Evolutionary conservation across 2,113 vertebrate species (phyloP), one percentile per base, ranked within the genome.

Genomic region (Festucalex cinctus): DNA sequence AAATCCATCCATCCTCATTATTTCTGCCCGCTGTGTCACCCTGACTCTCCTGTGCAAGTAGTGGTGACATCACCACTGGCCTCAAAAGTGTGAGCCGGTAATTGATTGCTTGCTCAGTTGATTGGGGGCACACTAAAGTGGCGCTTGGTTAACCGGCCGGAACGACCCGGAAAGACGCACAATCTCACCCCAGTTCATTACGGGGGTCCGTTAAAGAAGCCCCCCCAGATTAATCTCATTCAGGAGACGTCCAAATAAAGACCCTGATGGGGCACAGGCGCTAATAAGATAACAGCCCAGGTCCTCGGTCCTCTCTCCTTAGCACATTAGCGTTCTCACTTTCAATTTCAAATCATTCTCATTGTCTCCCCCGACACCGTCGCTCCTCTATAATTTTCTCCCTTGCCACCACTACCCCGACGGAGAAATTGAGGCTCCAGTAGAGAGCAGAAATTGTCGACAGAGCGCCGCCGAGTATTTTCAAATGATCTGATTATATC

Each of bases 291-390:
- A 91, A 91, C 84, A 53, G 82, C 73, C 43, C 79, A 88, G 88
- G 85, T 90, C 83, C 83, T 85, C 73, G 37, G 74, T 85, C 84
- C 85, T 57, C 89, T 89, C n/a, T 32, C 28, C 88, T 88, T 84
- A 91, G 85, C 88, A 79, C 85, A 92, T 91, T 91, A 90, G 89
- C 68, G 82, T 87, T 85, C 89, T 84, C 87, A 79, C 86, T 89
- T 91, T 90, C 89, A 91, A 91, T 91, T 91, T 90, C 78, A 90
- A 90, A 92, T 84, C 87, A 90, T 91, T 90, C 90, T 90, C 90
- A 90, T 91, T 91, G 90, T 90, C 39, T 26, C 37, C 37, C 9
- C 35, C 35, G 5, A 10, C 54, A 32, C 58, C 19, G 86, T 88
- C 83, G 68, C 81, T 69, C 68, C 26, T 72, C 81, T 75, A 83